These are phyloP conservation scores for Uria lomvia DNA, from an alignment of 2,113 vertebrate genomes.

Conservation along the genomic window DNA sequence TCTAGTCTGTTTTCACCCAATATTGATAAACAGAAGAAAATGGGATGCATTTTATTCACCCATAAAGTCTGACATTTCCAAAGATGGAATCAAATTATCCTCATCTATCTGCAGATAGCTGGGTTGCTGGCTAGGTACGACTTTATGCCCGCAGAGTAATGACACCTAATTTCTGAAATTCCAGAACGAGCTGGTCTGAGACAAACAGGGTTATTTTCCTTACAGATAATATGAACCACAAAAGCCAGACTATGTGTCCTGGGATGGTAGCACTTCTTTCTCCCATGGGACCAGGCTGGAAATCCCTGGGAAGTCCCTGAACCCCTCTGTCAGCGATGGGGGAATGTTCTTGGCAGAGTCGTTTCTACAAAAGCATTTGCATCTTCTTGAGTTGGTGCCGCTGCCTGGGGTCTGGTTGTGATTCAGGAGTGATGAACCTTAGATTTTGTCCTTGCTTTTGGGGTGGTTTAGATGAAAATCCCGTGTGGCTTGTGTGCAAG, in stretches of 20 bases:
- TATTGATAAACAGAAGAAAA: slow-evolving; percentile 47
- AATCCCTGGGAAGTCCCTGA: not conserved
- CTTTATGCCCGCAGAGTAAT: not conserved
- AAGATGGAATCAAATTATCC: slow-evolving; percentile 29
- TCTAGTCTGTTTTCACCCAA: slow-evolving; percentile 20
- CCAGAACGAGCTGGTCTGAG: not conserved
- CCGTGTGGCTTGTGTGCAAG: not conserved
- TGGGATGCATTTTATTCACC: slow-evolving; percentile 25
- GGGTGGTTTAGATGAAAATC: not conserved
- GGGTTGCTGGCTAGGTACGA: not conserved
- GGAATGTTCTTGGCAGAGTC: not conserved
- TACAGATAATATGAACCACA: not conserved
- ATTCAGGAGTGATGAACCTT: not conserved
- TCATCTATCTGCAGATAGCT: not conserved
- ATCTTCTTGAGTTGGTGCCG: not conserved
- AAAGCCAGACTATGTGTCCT: not conserved
- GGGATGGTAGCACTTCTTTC: not conserved
- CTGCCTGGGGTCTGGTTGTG: not conserved
- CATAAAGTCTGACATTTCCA: slow-evolving; percentile 53
- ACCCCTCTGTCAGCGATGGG: not conserved
- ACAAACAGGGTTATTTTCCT: not conserved
- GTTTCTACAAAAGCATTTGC: not conserved
- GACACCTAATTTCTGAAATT: not conserved
- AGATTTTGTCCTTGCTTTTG: not conserved
- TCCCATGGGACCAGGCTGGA: not conserved